These are phyloP conservation scores for Rhipidura dahli DNA, from an alignment of 2,113 vertebrate species.

Conservation along the genomic window DNA sequence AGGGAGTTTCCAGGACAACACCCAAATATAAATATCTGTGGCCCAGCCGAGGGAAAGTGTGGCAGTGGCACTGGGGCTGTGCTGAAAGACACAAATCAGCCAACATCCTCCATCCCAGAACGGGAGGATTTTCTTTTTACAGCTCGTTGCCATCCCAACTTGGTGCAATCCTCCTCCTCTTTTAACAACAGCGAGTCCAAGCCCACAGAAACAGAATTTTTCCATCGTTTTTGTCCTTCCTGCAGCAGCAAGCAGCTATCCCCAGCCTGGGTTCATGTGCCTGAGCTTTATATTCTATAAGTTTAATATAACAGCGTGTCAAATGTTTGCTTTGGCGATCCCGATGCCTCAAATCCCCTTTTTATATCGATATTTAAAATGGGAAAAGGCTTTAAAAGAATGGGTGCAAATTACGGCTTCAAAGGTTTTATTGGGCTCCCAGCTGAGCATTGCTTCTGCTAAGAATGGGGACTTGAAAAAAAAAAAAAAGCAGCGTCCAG, in stretches of 20 bases:
- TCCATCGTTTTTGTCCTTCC: conserved; percentile 33
- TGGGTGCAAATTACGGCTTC: conserved; percentile 66
- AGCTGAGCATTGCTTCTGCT: background rate
- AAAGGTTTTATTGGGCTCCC: conserved; percentile 59
- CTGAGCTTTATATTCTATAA: conserved; percentile 48
- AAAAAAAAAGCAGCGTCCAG: background rate
- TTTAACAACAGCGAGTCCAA: fast-evolving
- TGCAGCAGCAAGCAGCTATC: conserved; percentile 15
- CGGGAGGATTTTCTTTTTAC: background rate
- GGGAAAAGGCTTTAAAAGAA: conserved; percentile 74
- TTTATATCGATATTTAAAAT: conserved; percentile 76
- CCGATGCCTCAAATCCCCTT: conserved; percentile 68
- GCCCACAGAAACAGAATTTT: conserved; percentile 2
- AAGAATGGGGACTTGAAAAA: conserved; percentile 14
- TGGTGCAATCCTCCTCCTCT: background rate
- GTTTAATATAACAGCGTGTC: conserved; percentile 62
- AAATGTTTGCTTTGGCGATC: conserved; percentile 74
- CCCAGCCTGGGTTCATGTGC: conserved; percentile 6
- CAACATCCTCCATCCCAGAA: background rate
- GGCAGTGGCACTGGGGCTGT: background rate
- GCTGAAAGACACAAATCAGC: background rate
- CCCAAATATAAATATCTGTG: background rate
- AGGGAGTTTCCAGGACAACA: conserved; percentile 1
- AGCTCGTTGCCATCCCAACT: background rate
- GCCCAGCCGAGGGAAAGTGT: background rate